Conservation (phyloP, 1,140 invertebrate species). For the Caenorhabditis latens region DNA sequence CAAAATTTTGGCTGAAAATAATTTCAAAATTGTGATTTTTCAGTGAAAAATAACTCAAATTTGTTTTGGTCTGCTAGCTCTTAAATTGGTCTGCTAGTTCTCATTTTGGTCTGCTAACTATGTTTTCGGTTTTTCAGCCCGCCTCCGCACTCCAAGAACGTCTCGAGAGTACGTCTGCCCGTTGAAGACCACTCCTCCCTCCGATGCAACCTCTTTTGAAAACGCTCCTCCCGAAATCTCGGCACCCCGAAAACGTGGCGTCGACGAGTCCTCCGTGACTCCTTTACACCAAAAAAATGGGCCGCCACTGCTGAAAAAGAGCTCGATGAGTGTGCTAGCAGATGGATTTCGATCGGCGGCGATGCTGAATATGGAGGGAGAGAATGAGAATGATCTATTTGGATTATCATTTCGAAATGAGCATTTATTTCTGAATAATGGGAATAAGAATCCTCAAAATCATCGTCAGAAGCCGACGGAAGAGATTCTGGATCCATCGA, state of each 20-base stretch:
- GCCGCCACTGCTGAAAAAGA: slow-evolving; percentile 7
- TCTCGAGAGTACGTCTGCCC: slow-evolving; percentile 10
- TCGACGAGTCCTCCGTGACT: slow-evolving; percentile 11
- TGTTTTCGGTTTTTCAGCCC: neutral
- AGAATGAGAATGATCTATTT: neutral
- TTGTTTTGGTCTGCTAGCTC: too few relatives aligned
- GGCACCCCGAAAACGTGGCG: neutral
- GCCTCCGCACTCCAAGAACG: slow-evolving; percentile 2
- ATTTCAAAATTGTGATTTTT: too few relatives aligned
- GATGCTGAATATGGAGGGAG: neutral
- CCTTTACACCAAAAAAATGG: neutral
- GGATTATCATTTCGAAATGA: slow-evolving; percentile 23
- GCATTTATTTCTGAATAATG: neutral
- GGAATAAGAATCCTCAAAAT: neutral
- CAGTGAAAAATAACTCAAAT: too few relatives aligned
- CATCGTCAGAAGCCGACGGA: neutral
- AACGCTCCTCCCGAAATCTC: neutral
- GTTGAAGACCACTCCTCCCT: neutral
- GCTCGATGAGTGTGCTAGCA: slow-evolving; percentile 1
- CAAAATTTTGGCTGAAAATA: too few relatives aligned
- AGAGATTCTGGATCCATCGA: neutral
- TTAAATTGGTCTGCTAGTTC: too few relatives aligned
- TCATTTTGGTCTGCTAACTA: too few relatives aligned
- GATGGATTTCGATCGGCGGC: slow-evolving; percentile 19
- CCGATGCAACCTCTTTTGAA: neutral